Conservation (phyloP, 2,113 vertebrate species). For the Lathamus discolor region DNA sequence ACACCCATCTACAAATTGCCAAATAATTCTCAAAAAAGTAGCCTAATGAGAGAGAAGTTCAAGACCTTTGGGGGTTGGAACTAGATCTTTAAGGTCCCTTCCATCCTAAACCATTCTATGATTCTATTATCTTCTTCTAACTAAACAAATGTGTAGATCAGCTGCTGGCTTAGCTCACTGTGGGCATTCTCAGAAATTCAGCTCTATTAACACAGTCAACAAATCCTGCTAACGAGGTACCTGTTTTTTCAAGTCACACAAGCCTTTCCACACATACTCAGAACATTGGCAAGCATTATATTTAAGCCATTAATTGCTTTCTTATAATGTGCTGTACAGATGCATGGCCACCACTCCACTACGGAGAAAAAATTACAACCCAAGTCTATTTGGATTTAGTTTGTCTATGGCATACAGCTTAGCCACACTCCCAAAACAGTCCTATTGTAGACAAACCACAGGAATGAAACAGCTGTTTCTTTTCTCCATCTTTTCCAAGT, state of each 20-base stretch:
- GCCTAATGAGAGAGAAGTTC: background rate
- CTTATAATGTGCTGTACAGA: background rate
- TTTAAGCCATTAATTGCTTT: background rate
- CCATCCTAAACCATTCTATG: background rate
- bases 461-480: background rate
- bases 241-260: background rate
- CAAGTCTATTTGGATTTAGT: background rate
- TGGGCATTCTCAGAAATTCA: background rate
- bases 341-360: background rate
- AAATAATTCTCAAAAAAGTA: background rate
- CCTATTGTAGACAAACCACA: background rate
- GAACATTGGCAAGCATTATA: background rate
- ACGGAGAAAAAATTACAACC: background rate
- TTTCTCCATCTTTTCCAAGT: background rate
- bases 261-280: background rate
- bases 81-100: background rate
- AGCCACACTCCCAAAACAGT: background rate
- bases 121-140: background rate
- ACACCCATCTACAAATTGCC: background rate
- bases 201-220: background rate
- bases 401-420: background rate
- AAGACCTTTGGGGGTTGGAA: background rate
- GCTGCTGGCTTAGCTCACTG: background rate
- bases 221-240: background rate
- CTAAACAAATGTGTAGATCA: background rate